Evolutionary conservation across 2,888 invertebrate species (phyloP).

Genomic region (Eupithecia insigniata): DNA sequence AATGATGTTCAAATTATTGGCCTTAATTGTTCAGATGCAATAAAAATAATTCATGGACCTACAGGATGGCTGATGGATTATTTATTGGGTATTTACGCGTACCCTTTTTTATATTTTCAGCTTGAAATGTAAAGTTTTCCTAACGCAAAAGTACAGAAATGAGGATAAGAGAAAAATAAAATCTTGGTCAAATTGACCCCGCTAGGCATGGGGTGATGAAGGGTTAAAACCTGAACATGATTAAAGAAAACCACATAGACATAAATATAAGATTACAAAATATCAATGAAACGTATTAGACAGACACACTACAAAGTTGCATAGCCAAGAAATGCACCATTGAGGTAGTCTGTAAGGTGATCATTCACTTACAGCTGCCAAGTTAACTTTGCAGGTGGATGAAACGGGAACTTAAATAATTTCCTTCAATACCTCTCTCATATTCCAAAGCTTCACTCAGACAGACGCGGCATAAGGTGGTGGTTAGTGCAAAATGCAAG

Average conservation of each 20-base stretch:
- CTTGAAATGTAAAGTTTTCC: background rate
- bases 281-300: background rate
- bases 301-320: background rate
- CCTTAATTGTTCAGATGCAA: background rate
- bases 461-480: background rate
- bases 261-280: background rate
- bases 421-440: background rate
- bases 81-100: no score
- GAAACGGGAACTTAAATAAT: background rate
- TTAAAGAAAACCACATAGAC: background rate
- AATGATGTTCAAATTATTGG: conserved; percentile 14
- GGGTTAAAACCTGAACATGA: background rate
- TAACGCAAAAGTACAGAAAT: background rate
- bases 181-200: background rate
- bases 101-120: background rate
- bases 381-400: background rate
- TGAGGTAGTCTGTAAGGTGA: background rate
- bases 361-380: background rate
- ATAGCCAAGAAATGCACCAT: background rate
- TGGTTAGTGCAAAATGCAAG: background rate
- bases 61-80: background rate
- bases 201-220: background rate
- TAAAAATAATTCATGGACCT: conserved; percentile 8
- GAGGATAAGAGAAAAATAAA: background rate
- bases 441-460: background rate